Conservation (phyloP, 2,888 invertebrate genomes). For the Pandemis heparana region DNA sequence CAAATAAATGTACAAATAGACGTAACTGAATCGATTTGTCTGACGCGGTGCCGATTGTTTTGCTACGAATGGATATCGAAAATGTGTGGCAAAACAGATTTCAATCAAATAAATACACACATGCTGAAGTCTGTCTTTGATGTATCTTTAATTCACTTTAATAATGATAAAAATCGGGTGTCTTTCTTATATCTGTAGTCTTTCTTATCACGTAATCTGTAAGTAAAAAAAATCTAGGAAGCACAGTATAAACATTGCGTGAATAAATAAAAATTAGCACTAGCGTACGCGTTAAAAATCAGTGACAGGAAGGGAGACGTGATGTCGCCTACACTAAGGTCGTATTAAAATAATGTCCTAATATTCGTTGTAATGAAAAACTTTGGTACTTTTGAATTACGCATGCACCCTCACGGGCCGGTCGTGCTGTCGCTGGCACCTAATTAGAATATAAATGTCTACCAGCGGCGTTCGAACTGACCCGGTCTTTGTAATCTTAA, state of each 20-base stretch:
- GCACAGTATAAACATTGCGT: too few relatives aligned
- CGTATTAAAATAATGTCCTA: conserved; percentile 71
- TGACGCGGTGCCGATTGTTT: conserved; percentile 57
- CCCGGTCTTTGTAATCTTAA: conserved; percentile 75
- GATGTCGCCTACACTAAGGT: conserved; percentile 38
- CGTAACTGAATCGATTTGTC: conserved; percentile 52
- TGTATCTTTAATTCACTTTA: background rate
- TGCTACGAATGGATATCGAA: conserved; percentile 62
- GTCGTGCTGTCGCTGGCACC: conserved; percentile 68
- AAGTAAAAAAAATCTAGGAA: too few relatives aligned
- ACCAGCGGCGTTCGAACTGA: conserved; percentile 75
- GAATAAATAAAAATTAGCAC: background rate
- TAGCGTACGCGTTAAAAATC: background rate
- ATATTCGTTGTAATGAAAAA: conserved; percentile 68
- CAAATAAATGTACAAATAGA: conserved; percentile 43
- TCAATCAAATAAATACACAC: conserved; percentile 13
- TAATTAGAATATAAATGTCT: conserved; percentile 82
- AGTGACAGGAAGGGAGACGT: background rate
- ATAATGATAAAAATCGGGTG: background rate
- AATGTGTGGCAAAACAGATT: conserved; percentile 16
- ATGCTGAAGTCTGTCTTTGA: background rate
- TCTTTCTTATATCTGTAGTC: too few relatives aligned
- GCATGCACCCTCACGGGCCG: conserved; percentile 74
- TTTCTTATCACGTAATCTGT: too few relatives aligned
- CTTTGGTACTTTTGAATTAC: conserved; percentile 67